Evolutionary conservation across 53 echinoderm and acorn worm species (phyloP).

Genomic region (Hippasteria phrygiana): DNA sequence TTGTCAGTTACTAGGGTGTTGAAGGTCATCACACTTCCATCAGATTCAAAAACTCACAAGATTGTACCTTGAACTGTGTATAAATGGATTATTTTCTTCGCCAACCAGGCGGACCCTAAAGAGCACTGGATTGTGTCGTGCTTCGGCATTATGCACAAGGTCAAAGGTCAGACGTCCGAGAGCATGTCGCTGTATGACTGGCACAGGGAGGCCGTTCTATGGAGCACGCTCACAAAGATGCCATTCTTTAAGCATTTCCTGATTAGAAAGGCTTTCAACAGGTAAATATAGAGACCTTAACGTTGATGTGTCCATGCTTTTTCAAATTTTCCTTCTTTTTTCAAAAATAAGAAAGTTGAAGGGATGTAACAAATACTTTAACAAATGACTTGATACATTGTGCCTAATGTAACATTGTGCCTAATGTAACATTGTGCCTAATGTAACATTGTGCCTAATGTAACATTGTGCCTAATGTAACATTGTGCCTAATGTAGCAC

Average conservation of each 20-base stretch:
- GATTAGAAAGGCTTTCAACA: slow-evolving; percentile 85
- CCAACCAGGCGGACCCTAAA: slow-evolving; percentile 80
- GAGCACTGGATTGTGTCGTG: slow-evolving; percentile 99
- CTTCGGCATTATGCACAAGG: slow-evolving; percentile 98
- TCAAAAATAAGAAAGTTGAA: no score
- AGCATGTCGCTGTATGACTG: slow-evolving; percentile 95
- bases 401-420: no score
- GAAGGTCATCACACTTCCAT: no score
- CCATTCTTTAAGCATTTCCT: slow-evolving; percentile 97
- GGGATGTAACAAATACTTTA: no score
- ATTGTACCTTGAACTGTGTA: no score
- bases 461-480: no score
- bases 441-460: no score
- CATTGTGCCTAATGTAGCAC: no score
- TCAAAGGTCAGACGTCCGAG: slow-evolving; percentile 88
- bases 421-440: no score
- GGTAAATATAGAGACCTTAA: slow-evolving; percentile 62
- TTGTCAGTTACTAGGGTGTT: no score
- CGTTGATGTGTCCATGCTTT: background rate
- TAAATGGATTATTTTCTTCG: background rate
- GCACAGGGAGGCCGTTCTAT: slow-evolving; percentile 96
- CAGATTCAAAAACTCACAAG: no score
- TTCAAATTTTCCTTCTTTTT: background rate
- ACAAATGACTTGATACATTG: no score
- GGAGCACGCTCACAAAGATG: slow-evolving; percentile 89